phyloP scores from a whole-genome alignment of 2,888 invertebrate genomes.

The Thyatira batis region DNA sequence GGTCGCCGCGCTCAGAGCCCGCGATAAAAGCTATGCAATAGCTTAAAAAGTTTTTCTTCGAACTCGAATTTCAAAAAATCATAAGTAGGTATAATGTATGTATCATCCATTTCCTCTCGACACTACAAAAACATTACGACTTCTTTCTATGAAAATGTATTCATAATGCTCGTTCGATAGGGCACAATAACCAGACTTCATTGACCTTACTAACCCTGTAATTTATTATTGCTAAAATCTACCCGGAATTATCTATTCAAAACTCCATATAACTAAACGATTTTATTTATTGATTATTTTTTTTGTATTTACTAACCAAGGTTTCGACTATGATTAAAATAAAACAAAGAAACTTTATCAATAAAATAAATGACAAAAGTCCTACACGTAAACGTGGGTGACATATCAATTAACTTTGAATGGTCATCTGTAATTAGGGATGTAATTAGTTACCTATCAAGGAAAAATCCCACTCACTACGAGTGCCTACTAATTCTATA shows the following conservation, averaged over 20 bases:
- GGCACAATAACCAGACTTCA: conserved; percentile 20
- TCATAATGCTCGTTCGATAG: conserved; percentile 28
- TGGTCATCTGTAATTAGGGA: background rate
- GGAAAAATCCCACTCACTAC: background rate
- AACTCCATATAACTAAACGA: background rate
- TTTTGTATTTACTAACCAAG: background rate
- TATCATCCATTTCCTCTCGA: conserved; percentile 29
- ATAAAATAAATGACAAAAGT: background rate
- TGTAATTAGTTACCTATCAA: background rate
- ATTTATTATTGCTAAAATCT: background rate
- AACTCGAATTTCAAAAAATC: background rate
- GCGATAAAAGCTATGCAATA: too few species aligned
- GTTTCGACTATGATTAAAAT: background rate
- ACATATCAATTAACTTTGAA: background rate
- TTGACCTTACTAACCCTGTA: conserved; percentile 14
- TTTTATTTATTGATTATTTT: background rate
- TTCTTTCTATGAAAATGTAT: conserved; percentile 32
- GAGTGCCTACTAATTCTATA: too few species aligned
- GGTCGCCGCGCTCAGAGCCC: too few species aligned
- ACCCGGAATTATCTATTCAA: background rate
- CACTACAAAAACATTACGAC: conserved; percentile 36
- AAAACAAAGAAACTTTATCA: background rate
- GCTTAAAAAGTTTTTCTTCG: too few species aligned
- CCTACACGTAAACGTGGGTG: background rate
- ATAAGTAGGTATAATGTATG: conserved; percentile 9